Evolutionary conservation across 2,113 vertebrate genomes (phyloP).

Genomic region (Corythaeola cristata): DNA sequence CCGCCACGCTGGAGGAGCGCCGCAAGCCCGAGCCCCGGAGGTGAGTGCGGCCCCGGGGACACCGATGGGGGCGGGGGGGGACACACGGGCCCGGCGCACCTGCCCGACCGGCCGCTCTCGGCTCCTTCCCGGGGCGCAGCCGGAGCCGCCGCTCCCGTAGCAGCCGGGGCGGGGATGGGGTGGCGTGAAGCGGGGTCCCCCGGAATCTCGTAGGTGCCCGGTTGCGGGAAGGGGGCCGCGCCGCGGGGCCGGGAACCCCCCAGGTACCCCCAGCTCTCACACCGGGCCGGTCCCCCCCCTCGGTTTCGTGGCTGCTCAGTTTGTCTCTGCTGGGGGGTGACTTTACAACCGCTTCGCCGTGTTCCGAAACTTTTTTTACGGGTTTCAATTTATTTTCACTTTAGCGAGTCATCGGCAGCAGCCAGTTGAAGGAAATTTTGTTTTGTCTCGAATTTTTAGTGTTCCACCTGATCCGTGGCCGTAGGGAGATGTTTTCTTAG

Average conservation of each 20-base stretch:
- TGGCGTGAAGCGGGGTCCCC: too few relatives aligned
- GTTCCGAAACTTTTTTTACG: neutral
- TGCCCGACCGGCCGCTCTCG: too few relatives aligned
- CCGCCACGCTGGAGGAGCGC: conserved; percentile 75
- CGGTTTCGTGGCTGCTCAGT: too few relatives aligned
- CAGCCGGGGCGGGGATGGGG: too few relatives aligned
- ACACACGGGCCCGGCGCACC: neutral
- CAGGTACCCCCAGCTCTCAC: too few relatives aligned
- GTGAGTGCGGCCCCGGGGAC: conserved; percentile 19
- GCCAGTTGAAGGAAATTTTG: neutral
- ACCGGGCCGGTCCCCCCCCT: too few relatives aligned
- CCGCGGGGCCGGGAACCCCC: too few relatives aligned
- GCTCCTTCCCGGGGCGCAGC: too few relatives aligned
- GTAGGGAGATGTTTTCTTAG: neutral
- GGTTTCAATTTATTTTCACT: neutral
- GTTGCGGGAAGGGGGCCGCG: too few relatives aligned
- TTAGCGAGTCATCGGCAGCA: neutral
- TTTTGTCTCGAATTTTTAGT: neutral
- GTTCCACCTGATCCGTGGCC: neutral
- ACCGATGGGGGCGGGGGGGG: neutral
- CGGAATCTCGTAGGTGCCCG: too few relatives aligned
- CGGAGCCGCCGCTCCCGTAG: too few relatives aligned
- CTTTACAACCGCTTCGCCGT: neutral
- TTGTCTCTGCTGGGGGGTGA: too few relatives aligned
- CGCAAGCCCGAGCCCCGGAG: conserved; percentile 74